Evolutionary conservation across 2,113 vertebrate genomes (phyloP).

Genomic region (Uria aalge): DNA sequence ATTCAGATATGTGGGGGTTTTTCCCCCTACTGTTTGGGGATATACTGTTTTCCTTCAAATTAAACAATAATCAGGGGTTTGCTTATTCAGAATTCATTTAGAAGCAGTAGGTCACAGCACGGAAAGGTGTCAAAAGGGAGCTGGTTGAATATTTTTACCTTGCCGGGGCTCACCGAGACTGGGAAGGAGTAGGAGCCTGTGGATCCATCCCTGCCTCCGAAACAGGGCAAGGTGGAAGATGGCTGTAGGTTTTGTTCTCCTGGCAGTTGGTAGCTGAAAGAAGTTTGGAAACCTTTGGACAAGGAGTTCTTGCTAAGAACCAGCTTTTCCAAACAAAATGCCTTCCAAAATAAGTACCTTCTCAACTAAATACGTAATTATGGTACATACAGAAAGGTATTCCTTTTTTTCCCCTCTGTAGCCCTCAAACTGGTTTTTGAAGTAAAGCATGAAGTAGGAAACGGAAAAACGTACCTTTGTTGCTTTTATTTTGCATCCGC

Average conservation of each 20-base stretch:
- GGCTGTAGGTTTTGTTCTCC: not conserved
- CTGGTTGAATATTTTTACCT: not conserved
- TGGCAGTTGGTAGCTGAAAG: not conserved
- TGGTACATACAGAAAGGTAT: too few species aligned
- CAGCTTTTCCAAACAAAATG: not conserved
- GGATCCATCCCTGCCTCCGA: accelerated
- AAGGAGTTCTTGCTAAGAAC: not conserved
- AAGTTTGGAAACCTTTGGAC: not conserved
- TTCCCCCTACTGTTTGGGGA: not conserved
- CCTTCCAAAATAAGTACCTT: not conserved
- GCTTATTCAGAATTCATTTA: not conserved
- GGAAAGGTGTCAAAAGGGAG: not conserved
- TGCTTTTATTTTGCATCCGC: not conserved
- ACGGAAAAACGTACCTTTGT: not conserved
- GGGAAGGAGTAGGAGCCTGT: not conserved
- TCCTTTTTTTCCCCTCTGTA: not conserved
- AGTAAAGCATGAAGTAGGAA: not conserved
- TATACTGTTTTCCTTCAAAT: not conserved
- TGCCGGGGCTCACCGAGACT: not conserved
- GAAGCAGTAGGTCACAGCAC: not conserved
- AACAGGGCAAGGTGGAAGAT: not conserved
- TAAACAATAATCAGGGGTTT: not conserved
- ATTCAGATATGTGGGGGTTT: not conserved
- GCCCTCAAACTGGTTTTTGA: not conserved
- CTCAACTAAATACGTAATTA: not conserved